Evolutionary conservation across 2,888 invertebrate genomes (phyloP).

Genomic region (Tenthredo scrophulariae): DNA sequence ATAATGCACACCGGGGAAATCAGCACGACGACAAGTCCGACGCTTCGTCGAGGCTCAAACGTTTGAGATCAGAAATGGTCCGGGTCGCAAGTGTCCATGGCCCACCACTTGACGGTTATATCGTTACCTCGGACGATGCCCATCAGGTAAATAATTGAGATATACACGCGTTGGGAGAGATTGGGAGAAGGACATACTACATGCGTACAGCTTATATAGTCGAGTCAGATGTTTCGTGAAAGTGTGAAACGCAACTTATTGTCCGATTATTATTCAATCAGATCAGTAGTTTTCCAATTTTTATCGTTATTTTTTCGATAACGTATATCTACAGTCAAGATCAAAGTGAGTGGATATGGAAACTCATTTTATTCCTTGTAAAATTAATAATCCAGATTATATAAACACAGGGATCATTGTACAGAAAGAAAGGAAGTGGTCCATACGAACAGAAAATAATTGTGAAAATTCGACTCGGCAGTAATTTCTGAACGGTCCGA

Average conservation of each 20-base stretch:
- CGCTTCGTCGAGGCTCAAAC: conserved; percentile 74
- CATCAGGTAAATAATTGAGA: conserved; percentile 83
- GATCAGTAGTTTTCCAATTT: not conserved
- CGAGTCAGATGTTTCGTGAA: not conserved
- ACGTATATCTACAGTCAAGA: not conserved
- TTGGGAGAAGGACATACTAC: not conserved
- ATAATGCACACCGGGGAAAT: conserved; percentile 59
- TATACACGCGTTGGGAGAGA: not conserved
- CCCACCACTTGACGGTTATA: conserved; percentile 84
- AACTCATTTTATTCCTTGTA: too few relatives aligned
- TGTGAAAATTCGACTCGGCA: too few relatives aligned
- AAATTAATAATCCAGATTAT: too few relatives aligned
- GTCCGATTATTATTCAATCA: not conserved
- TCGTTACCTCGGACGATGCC: conserved; percentile 89
- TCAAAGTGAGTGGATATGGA: not conserved
- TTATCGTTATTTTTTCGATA: not conserved
- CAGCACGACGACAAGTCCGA: conserved; percentile 78
- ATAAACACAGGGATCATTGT: too few relatives aligned
- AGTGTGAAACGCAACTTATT: not conserved
- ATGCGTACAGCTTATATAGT: not conserved
- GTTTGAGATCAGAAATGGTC: conserved; percentile 79
- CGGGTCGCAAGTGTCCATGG: conserved; percentile 78
- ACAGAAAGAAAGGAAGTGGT: too few relatives aligned
- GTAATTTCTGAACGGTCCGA: too few relatives aligned
- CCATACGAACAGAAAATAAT: too few relatives aligned